Conservation (phyloP, 1,140 invertebrate genomes). For the Gonioctena quinquepunctata region DNA sequence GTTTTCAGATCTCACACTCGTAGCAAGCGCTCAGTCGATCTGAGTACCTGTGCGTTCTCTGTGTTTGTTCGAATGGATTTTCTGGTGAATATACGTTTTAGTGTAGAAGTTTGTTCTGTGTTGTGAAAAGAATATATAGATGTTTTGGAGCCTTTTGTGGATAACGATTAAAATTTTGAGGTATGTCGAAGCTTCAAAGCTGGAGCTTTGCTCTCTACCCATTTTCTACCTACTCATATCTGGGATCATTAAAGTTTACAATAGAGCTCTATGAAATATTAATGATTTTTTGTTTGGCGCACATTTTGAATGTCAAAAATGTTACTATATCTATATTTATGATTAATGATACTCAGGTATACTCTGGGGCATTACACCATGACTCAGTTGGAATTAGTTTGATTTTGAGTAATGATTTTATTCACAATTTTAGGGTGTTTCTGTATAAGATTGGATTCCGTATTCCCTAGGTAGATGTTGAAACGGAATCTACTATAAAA, state of each 20-base stretch:
- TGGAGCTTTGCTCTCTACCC: background rate
- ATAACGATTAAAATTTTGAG: constrained; percentile 17
- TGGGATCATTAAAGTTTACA: constrained; percentile 45
- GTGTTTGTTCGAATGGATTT: constrained; percentile 38
- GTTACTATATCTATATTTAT: constrained; percentile 50
- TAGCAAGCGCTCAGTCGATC: constrained; percentile 40
- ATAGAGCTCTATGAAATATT: constrained; percentile 51
- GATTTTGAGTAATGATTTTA: constrained; percentile 46
- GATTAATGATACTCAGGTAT: constrained; percentile 50
- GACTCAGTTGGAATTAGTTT: constrained; percentile 44
- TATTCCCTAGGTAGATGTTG: constrained; percentile 11
- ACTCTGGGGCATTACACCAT: constrained; percentile 47
- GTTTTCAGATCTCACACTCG: constrained; percentile 50
- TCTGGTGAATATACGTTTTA: constrained; percentile 34
- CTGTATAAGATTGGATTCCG: constrained; percentile 21
- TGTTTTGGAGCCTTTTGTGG: constrained; percentile 16
- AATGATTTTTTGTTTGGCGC: constrained; percentile 53
- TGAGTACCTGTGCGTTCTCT: constrained; percentile 26
- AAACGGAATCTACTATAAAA: constrained; percentile 46
- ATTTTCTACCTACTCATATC: constrained; percentile 8
- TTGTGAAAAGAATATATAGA: constrained; percentile 16
- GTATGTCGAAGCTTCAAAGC: constrained; percentile 6
- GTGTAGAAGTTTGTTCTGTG: constrained; percentile 31
- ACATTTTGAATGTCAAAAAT: constrained; percentile 52
- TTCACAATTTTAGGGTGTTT: constrained; percentile 26